Evolutionary conservation across 2,888 invertebrate species (phyloP), one percentile per base, ranked within the genome.

Genomic region (Syrista parreyssii): DNA sequence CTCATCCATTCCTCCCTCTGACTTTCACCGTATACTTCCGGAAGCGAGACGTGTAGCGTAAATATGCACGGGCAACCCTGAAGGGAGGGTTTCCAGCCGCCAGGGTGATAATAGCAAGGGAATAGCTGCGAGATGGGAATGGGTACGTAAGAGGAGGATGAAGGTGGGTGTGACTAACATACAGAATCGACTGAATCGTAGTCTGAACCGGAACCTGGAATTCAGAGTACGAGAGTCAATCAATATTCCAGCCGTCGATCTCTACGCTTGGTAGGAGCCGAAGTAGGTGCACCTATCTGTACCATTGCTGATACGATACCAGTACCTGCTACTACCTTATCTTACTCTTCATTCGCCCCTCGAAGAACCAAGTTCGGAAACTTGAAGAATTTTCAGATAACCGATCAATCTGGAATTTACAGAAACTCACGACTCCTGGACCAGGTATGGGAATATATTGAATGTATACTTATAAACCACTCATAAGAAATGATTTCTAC

Each of bases 241-340:
- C 85, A 83, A 85, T 86, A 83, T 84, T 85, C 83, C 78, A 79
- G 75, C 79, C 82, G 80, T 82, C 81, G 82, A 82, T 84, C 79
- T 73, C 76, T 72, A 80, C 78, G 80, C 75, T 78, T 80, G 75
- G 79, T 76, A 73, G 79, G 76, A 84, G 84, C 82, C 80, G 82
- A 79, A 84, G 84, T 82, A 80, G 81, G 79, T 82, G 81, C 79
- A 80, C 81, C 79, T 84, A 82, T 79, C 81, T 82, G 83, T 85
- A 82, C 84, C 79, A 78, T 77, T 55, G 23, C 55, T 23, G 55
- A 55, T 15, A 55, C 23, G 23, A 6, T 55, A 55, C 9, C 55
- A 55, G 23, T 55, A 9, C 9, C 55, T 6, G 23, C 23, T 23
- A 2, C 9, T 55, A 23, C 55, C 23, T 55, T 55, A 55, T 55